Percentiles rank a stretch among this genome's conserved stretches.
Conservation (phyloP, 2,888 invertebrate genomes). For the Nephrotoma flavescens region DNA sequence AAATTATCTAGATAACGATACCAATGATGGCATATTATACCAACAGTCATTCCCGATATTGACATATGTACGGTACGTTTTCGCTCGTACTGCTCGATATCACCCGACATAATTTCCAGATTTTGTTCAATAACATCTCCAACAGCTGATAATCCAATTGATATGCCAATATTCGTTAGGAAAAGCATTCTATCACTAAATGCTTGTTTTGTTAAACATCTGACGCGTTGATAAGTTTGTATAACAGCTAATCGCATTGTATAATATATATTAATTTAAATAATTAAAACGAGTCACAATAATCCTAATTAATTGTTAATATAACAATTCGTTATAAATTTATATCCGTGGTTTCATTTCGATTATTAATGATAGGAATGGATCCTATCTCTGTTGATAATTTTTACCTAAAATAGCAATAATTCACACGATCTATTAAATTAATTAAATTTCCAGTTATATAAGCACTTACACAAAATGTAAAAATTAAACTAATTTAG, state of each 20-base stretch:
- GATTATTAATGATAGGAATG: background rate
- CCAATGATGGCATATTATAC: conserved; percentile 75
- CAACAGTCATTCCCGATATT: conserved; percentile 59
- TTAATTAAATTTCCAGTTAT: background rate
- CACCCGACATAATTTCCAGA: conserved; percentile 48
- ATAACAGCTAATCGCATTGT: background rate
- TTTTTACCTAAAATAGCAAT: background rate
- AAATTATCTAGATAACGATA: conserved; percentile 59
- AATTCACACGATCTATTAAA: background rate
- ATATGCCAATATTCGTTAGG: conserved; percentile 66
- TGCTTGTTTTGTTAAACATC: conserved; percentile 27
- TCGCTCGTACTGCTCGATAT: conserved; percentile 40
- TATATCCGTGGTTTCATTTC: background rate
- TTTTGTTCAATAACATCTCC: conserved; percentile 73
- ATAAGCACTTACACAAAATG: background rate
- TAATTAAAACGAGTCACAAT: background rate
- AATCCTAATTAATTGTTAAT: background rate
- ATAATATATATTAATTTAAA: background rate
- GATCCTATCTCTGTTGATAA: background rate
- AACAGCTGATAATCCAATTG: conserved; percentile 53
- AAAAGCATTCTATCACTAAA: conserved; percentile 53
- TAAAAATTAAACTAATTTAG: background rate
- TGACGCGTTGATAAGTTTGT: conserved; percentile 4
- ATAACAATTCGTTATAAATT: background rate
- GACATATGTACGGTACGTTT: conserved; percentile 61